Percentiles rank a stretch among this genome's conserved stretches.
Conservation (phyloP, 2,113 vertebrate genomes). For the Gallinago media region DNA sequence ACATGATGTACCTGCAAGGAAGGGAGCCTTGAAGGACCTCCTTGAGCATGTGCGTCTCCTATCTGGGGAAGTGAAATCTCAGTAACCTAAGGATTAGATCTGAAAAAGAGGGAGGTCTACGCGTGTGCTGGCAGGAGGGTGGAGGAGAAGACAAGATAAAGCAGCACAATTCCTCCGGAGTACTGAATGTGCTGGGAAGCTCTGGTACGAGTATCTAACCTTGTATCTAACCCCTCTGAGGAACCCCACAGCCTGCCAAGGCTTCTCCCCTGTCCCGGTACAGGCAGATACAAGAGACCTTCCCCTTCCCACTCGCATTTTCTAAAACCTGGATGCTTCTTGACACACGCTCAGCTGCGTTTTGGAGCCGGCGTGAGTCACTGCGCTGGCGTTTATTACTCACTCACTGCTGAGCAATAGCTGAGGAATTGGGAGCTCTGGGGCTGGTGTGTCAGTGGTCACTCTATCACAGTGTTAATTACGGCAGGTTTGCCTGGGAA, state of each 20-base stretch:
- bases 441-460: background rate
- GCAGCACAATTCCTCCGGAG: background rate
- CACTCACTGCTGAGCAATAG: constrained; percentile 63
- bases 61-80: background rate
- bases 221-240: background rate
- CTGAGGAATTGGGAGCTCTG: constrained; percentile 40
- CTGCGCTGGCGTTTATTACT: background rate
- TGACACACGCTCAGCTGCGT: background rate
- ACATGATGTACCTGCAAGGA: constrained; percentile 63
- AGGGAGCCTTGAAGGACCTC: constrained; percentile 69
- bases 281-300: background rate
- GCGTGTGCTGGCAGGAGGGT: background rate
- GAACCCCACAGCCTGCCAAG: background rate
- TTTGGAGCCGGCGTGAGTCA: constrained; percentile 26
- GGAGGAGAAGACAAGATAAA: background rate
- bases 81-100: background rate
- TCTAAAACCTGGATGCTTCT: background rate
- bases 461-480: background rate
- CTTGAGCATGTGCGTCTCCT: constrained; percentile 80
- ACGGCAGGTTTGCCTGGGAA: constrained; percentile 37
- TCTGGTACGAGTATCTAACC: background rate
- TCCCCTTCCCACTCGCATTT: background rate
- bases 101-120: background rate
- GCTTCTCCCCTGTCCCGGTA: background rate
- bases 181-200: background rate